Evolutionary conservation across 2,113 vertebrate species (phyloP).

Genomic region (Lagopus muta): DNA sequence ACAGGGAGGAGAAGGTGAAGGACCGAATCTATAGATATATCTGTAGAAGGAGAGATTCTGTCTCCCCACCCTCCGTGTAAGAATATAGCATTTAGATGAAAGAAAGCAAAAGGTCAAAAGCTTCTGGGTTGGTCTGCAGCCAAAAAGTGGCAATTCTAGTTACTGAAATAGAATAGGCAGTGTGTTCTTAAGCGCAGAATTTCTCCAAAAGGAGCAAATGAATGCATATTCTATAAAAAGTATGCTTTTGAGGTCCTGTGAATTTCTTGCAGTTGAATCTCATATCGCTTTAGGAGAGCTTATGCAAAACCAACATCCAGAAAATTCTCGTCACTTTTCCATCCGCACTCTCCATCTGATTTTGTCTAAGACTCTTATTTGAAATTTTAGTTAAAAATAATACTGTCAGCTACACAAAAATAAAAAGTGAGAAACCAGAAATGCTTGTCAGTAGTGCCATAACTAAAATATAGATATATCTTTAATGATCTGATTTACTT

Average conservation of each 20-base stretch:
- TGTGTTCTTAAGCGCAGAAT: background rate
- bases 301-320: background rate
- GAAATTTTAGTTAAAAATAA: slow-evolving; percentile 20
- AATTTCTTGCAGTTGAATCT: background rate
- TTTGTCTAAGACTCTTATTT: background rate
- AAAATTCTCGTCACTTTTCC: slow-evolving; percentile 4
- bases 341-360: background rate
- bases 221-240: slow-evolving; percentile 20
- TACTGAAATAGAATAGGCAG: slow-evolving; percentile 3
- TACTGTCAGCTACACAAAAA: background rate
- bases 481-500: background rate
- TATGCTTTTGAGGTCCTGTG: background rate
- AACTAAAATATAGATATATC: background rate
- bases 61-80: background rate
- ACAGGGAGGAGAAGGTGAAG: background rate
- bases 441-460: background rate
- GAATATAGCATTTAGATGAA: background rate
- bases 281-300: background rate
- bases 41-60: background rate
- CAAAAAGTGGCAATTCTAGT: background rate
- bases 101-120: background rate
- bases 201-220: slow-evolving; percentile 11
- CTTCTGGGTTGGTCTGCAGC: background rate
- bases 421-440: background rate
- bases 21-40: background rate